Conservation (phyloP, 2,888 invertebrate species). For the Rhogogaster chlorosoma region DNA sequence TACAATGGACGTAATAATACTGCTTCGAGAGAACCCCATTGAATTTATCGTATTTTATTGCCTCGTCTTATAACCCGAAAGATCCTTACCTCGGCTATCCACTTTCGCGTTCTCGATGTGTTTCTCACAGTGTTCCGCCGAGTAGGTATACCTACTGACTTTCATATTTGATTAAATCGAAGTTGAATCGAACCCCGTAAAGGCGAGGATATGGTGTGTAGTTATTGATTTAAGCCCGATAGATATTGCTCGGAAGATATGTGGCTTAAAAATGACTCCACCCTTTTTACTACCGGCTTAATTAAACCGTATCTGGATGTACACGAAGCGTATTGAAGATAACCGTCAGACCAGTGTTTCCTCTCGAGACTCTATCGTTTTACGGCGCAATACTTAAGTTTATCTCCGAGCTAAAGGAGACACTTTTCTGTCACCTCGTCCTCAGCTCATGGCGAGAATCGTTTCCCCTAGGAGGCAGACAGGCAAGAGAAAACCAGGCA, state of each 20-base stretch:
- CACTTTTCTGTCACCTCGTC: conserved; percentile 32
- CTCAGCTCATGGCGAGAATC: conserved; percentile 10
- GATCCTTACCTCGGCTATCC: not conserved
- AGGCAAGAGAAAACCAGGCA: not conserved
- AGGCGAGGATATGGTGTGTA: not conserved
- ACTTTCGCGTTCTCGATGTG: not conserved
- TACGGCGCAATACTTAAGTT: conserved; percentile 43
- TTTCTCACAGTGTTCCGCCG: conserved; percentile 3
- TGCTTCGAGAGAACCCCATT: conserved; percentile 37
- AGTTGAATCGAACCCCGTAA: not conserved
- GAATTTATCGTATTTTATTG: conserved; percentile 51
- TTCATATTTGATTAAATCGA: conserved; percentile 37
- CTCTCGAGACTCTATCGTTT: conserved; percentile 41
- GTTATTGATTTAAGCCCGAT: not conserved
- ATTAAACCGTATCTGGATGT: not conserved
- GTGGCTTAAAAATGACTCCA: not conserved
- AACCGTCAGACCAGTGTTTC: conserved; percentile 22
- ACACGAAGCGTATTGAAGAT: conserved; percentile 7
- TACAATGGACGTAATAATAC: conserved; percentile 51
- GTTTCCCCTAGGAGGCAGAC: conserved; percentile 6
- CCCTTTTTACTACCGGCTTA: conserved; percentile 1
- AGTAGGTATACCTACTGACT: not conserved
- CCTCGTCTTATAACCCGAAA: conserved; percentile 16
- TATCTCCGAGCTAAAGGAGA: conserved; percentile 21
- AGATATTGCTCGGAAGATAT: not conserved